Conservation (phyloP, 2,113 vertebrate species). For the Carassius gibelio region DNA sequence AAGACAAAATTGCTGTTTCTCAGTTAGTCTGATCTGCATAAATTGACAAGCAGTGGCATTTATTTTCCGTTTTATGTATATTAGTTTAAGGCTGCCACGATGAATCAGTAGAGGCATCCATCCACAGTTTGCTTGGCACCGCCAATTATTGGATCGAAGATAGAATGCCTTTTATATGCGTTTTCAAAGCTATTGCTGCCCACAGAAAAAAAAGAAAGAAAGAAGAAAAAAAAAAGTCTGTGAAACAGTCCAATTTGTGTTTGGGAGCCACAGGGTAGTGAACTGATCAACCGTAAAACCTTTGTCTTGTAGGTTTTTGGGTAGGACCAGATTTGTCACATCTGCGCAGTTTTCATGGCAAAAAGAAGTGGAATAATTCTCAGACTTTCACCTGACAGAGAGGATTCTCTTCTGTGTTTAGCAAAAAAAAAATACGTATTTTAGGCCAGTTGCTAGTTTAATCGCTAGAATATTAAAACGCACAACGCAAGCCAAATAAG, state of each 20-base stretch:
- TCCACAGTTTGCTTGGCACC: slow-evolving; percentile 69
- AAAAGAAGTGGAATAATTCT: slow-evolving; percentile 69
- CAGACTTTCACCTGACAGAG: neutral
- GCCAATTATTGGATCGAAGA: slow-evolving; percentile 81
- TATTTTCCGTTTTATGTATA: slow-evolving; percentile 80
- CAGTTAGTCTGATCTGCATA: slow-evolving; percentile 72
- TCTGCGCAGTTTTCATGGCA: slow-evolving; percentile 67
- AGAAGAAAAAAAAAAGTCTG: slow-evolving; percentile 41
- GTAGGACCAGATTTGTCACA: slow-evolving; percentile 73
- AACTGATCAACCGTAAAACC: slow-evolving; percentile 76
- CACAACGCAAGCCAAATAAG: slow-evolving; percentile 33
- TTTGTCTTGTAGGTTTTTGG: slow-evolving; percentile 72
- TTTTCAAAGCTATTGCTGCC: slow-evolving; percentile 62
- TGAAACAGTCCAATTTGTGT: slow-evolving; percentile 67
- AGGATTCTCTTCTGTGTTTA: slow-evolving; percentile 26
- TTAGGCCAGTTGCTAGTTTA: slow-evolving; percentile 34
- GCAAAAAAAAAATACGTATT: neutral
- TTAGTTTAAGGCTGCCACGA: slow-evolving; percentile 79
- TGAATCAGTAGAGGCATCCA: slow-evolving; percentile 75
- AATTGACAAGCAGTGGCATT: slow-evolving; percentile 69
- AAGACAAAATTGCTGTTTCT: neutral
- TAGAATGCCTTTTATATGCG: slow-evolving; percentile 68
- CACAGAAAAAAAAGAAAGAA: neutral
- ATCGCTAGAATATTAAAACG: slow-evolving; percentile 16
- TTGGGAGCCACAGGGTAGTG: slow-evolving; percentile 68